Percentiles rank a stretch among this genome's conserved stretches.
Conservation (phyloP, 2,888 invertebrate genomes). For the Temnothorax ravouxi region DNA sequence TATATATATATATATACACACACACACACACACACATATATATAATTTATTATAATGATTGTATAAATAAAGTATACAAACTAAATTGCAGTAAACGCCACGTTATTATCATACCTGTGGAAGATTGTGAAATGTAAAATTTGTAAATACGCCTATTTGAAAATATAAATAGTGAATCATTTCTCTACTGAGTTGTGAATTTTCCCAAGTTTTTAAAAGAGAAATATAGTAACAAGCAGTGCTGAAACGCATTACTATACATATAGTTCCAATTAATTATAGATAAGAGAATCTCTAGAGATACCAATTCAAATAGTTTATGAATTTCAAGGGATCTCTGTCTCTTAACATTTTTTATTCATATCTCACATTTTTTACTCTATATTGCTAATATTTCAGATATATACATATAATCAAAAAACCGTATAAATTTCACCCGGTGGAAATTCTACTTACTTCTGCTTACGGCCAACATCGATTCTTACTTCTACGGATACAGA, state of each 20-base stretch:
- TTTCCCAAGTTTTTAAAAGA: background rate
- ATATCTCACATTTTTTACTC: no score
- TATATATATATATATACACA: conserved; percentile 77
- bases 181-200: conserved; percentile 54
- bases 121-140: conserved; percentile 70
- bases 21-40: conserved; percentile 1
- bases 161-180: conserved; percentile 63
- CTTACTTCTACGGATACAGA: no score
- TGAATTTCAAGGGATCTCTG: no score
- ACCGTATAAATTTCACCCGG: no score
- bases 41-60: conserved; percentile 81
- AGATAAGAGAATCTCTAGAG: background rate
- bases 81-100: conserved; percentile 71
- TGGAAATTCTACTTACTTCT: no score
- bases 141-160: conserved; percentile 66
- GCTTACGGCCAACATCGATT: no score
- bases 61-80: conserved; percentile 81
- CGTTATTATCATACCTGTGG: conserved; percentile 73
- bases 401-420: no score
- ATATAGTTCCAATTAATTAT: background rate
- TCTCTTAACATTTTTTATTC: no score
- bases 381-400: no score
- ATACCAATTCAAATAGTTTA: no score
- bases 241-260: background rate
- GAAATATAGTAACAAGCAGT: background rate